phyloP scores from a whole-genome alignment of 2,797 vertebrate genomes.

The Pteropus rufus region DNA sequence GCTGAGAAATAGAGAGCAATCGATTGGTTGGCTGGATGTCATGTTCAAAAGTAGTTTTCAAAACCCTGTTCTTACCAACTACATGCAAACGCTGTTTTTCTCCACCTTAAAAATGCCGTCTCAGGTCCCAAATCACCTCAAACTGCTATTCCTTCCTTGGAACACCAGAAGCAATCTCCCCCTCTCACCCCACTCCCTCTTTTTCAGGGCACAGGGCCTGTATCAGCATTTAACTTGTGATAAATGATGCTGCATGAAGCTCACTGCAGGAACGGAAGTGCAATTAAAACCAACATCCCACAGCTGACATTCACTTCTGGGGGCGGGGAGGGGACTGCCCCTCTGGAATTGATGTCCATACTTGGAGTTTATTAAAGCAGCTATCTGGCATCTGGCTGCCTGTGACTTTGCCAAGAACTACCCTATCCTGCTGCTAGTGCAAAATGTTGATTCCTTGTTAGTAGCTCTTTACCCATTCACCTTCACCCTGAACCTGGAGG shows the following conservation, averaged over 20 bases:
- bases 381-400: background rate
- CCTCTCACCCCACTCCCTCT: background rate
- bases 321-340: background rate
- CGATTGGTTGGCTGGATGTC: rapidly evolving
- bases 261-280: background rate
- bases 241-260: background rate
- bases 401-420: background rate
- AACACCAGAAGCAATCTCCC: background rate
- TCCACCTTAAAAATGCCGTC: background rate
- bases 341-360: background rate
- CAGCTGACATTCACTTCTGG: background rate
- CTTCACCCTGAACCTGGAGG: background rate
- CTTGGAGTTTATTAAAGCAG: background rate
- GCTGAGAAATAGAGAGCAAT: rapidly evolving
- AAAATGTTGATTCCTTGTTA: too few relatives aligned
- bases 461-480: background rate
- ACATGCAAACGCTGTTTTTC: background rate
- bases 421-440: background rate
- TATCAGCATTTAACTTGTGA: background rate
- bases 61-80: background rate
- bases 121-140: rapidly evolving
- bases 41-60: background rate
- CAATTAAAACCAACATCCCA: background rate
- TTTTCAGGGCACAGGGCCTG: background rate
- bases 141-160: background rate